A percentile compares a stretch with the other conserved stretches of the same genome.
Conservation (phyloP, 2,888 invertebrate genomes). For the Phorcus lineatus region DNA sequence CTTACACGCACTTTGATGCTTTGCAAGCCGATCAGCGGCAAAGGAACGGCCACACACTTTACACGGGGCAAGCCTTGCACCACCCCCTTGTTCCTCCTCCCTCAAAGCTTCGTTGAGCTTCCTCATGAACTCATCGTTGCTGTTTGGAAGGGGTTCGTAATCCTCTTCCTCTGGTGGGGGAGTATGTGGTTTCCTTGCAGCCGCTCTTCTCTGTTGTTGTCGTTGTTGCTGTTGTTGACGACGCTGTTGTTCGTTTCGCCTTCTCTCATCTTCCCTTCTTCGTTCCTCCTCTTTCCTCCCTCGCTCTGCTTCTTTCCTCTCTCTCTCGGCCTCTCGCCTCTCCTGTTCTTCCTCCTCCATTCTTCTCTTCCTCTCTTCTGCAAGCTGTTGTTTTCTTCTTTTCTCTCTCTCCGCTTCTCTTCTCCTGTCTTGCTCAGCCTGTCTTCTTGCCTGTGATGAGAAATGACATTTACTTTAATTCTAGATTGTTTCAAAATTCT, state of each 20-base stretch:
- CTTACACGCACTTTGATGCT: conserved; percentile 69
- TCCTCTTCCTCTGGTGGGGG: neutral
- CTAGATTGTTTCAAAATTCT: too few relatives aligned
- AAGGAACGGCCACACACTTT: conserved; percentile 87
- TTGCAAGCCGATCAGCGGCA: conserved; percentile 82
- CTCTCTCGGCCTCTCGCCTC: conserved; percentile 35
- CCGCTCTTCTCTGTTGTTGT: neutral
- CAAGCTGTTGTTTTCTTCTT: conserved; percentile 36
- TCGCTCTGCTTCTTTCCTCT: conserved; percentile 1
- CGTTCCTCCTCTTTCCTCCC: neutral
- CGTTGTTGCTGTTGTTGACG: neutral
- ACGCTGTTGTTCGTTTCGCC: neutral
- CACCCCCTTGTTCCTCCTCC: conserved; percentile 46
- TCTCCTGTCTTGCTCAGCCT: conserved; percentile 27
- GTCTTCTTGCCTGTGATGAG: neutral
- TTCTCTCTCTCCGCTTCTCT: conserved; percentile 41
- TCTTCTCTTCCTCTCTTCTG: conserved; percentile 39
- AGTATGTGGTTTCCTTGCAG: neutral
- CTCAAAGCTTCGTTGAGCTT: conserved; percentile 40
- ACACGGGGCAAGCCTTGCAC: conserved; percentile 79
- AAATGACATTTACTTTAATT: neutral
- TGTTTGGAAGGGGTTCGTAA: neutral
- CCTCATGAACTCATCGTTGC: conserved; percentile 34
- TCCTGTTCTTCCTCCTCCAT: conserved; percentile 44
- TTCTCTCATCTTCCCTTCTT: conserved; percentile 4